phyloP scores from a whole-genome alignment of 2,888 invertebrate genomes.

The Pseudococcus viburni region DNA sequence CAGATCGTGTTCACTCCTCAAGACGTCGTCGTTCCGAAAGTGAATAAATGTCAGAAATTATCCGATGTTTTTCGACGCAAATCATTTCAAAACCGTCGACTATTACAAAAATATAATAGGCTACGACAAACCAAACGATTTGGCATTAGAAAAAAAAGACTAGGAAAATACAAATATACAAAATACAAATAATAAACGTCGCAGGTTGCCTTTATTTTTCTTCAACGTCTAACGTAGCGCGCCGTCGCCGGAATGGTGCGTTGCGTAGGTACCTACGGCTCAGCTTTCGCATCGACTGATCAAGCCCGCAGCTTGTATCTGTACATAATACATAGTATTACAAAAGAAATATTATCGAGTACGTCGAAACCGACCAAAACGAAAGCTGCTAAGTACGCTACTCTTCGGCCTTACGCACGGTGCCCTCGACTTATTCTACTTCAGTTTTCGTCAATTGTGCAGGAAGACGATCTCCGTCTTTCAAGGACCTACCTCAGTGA shows the following conservation, averaged over 20 bases:
- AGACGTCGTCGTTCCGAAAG: not conserved
- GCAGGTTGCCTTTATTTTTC: not conserved
- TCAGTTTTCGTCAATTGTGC: not conserved
- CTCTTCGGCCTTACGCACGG: too few relatives aligned
- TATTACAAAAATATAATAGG: conserved; percentile 42
- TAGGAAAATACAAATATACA: not conserved
- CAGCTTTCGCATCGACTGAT: too few relatives aligned
- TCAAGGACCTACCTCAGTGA: conserved; percentile 80
- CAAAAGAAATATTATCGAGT: too few relatives aligned
- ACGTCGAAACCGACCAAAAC: too few relatives aligned
- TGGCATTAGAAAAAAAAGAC: not conserved
- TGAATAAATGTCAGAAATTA: not conserved
- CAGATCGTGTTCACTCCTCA: conserved; percentile 26
- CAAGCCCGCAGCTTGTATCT: too few relatives aligned
- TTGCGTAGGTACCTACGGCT: too few relatives aligned
- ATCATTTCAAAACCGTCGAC: conserved; percentile 25
- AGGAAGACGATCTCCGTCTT: conserved; percentile 88
- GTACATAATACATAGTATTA: too few relatives aligned
- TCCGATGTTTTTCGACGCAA: not conserved
- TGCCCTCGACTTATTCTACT: not conserved
- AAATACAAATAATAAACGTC: not conserved
- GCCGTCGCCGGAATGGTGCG: too few relatives aligned
- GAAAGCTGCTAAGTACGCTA: too few relatives aligned
- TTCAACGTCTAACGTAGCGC: not conserved
- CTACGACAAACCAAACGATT: conserved; percentile 26